A percentile compares a stretch with the other conserved stretches of the same genome.
Conservation (phyloP, 2,888 invertebrate species). For the Charanyca ferruginea region DNA sequence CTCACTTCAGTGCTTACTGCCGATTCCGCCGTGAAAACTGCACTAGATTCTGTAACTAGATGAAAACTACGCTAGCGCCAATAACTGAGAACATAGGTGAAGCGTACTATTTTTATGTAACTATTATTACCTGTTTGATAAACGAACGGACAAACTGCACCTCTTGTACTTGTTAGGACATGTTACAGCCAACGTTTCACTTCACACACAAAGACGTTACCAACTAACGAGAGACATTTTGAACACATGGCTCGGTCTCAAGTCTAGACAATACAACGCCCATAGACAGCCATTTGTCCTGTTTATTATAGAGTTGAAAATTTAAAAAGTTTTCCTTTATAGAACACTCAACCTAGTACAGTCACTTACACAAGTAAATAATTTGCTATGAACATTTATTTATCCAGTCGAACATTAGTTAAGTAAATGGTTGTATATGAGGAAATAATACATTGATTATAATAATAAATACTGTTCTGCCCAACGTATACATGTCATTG, state of each 20-base stretch:
- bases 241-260: slow-evolving; percentile 42
- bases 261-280: slow-evolving; percentile 47
- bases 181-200: slow-evolving; percentile 19
- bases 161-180: slow-evolving; percentile 32
- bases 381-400: slow-evolving; percentile 32
- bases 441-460: slow-evolving; percentile 44
- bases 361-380: slow-evolving; percentile 20
- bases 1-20: too few relatives aligned
- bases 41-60: too few relatives aligned
- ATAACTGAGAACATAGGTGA: too few relatives aligned
- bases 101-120: too few relatives aligned
- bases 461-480: slow-evolving; percentile 17
- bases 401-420: not conserved
- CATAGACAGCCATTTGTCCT: slow-evolving; percentile 51
- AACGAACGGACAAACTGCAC: too few relatives aligned
- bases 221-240: slow-evolving; percentile 21
- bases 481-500: slow-evolving; percentile 36
- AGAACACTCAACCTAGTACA: slow-evolving; percentile 36
- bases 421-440: slow-evolving; percentile 34
- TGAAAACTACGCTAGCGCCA: too few relatives aligned
- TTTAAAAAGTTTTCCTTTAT: slow-evolving; percentile 46
- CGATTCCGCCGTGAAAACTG: too few relatives aligned
- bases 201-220: slow-evolving; percentile 44
- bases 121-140: too few relatives aligned
- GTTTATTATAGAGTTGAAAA: slow-evolving; percentile 44